Conservation (phyloP, 2,113 vertebrate species). For the Lonchura striata region DNA sequence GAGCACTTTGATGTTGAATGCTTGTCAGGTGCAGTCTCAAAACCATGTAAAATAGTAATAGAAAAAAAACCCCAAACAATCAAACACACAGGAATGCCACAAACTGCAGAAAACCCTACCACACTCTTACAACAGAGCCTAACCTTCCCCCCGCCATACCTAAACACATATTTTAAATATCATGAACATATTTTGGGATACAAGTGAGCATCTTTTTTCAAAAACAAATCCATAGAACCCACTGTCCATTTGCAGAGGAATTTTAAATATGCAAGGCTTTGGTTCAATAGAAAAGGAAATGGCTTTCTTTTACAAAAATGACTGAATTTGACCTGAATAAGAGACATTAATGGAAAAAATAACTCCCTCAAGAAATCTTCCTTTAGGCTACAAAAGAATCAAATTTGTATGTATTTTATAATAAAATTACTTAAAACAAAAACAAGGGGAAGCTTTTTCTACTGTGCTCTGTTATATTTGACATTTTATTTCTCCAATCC, state of each 20-base stretch:
- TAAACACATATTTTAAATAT: neutral
- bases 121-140: neutral
- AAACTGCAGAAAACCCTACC: neutral
- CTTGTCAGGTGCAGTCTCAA: neutral
- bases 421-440: neutral
- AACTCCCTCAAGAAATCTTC: rapidly evolving
- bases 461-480: neutral
- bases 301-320: neutral
- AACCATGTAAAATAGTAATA: neutral
- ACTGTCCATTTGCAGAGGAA: neutral
- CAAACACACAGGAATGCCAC: neutral
- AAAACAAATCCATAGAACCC: neutral
- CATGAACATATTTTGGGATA: neutral
- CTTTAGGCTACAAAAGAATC: neutral
- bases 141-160: neutral
- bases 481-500: neutral
- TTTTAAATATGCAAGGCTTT: neutral
- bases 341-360: neutral
- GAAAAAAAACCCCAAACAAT: neutral
- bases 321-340: neutral
- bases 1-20: neutral
- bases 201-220: neutral
- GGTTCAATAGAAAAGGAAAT: neutral
- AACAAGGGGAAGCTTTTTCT: rapidly evolving
- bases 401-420: neutral